Conservation (phyloP, 37 sponge, comb jelly and placozoan species). For the Halichondria panicea region DNA sequence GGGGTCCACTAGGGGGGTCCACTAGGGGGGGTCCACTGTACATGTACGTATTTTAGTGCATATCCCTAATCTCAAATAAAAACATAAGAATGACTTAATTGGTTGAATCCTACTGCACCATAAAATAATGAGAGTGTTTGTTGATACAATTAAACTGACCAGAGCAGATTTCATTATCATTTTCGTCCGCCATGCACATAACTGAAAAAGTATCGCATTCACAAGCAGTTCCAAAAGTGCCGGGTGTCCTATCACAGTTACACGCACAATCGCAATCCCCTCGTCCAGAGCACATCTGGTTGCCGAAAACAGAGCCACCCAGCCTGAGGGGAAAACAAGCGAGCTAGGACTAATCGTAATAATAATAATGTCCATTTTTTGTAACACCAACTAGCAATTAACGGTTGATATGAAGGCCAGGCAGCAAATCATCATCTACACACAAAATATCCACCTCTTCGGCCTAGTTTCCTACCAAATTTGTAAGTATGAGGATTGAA, state of each 20-base stretch:
- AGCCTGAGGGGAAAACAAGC: neutral
- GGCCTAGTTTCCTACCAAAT: too few relatives aligned
- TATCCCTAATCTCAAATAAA: too few relatives aligned
- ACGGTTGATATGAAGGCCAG: neutral
- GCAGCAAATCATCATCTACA: neutral
- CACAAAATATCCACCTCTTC: neutral
- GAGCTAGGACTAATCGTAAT: neutral
- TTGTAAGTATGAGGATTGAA: too few relatives aligned
- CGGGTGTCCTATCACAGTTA: neutral
- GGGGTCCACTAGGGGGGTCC: too few relatives aligned
- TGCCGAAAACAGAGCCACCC: constrained; percentile 17
- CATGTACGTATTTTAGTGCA: too few relatives aligned
- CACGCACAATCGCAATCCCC: constrained; percentile 19
- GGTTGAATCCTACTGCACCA: too few relatives aligned
- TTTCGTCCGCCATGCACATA: constrained; percentile 9
- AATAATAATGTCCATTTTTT: neutral
- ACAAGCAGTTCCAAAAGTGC: constrained; percentile 42
- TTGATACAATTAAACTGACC: too few relatives aligned
- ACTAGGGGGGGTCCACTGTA: too few relatives aligned
- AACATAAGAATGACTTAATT: too few relatives aligned
- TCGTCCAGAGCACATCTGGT: constrained; percentile 9
- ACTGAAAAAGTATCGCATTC: constrained; percentile 69
- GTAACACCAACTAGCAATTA: neutral
- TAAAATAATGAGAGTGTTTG: too few relatives aligned
- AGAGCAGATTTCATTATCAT: too few relatives aligned